Percentiles rank a stretch among this genome's conserved stretches.
These are phyloP conservation scores for Heteromyza rotundicornis DNA, from an alignment of 2,888 invertebrate species.

Conservation along the genomic window DNA sequence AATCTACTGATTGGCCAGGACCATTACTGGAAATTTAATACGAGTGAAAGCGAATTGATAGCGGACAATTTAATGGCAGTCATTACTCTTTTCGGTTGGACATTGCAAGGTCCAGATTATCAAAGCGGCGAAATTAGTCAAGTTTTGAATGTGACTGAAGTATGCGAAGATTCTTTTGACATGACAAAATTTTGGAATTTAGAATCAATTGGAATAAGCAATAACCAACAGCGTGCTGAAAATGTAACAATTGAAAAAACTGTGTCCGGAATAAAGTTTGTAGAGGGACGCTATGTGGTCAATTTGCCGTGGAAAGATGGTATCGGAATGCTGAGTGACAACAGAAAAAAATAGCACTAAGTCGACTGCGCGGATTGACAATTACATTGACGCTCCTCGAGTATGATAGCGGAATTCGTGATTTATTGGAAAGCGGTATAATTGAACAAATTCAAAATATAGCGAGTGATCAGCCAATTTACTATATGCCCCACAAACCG, in stretches of 20 bases:
- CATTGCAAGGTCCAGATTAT: constrained; percentile 9
- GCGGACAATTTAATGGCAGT: constrained; percentile 22
- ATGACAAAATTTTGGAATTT: too few relatives aligned
- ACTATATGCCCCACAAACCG: constrained; percentile 10
- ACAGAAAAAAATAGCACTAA: constrained; percentile 13
- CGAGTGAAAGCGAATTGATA: constrained; percentile 15
- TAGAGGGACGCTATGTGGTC: constrained; percentile 20
- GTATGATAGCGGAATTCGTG: constrained; percentile 22
- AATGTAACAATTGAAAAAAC: constrained; percentile 16
- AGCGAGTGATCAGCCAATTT: constrained; percentile 1
- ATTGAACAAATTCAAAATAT: neutral
- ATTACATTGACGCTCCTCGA: constrained; percentile 16
- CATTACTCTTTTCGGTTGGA: constrained; percentile 27
- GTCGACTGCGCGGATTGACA: constrained; percentile 10
- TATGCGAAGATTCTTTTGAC: constrained; percentile 16
- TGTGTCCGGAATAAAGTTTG: constrained; percentile 14
- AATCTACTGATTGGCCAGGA: constrained; percentile 28
- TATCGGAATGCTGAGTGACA: constrained; percentile 13
- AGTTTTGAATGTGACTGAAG: constrained; percentile 8
- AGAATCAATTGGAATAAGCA: constrained; percentile 24
- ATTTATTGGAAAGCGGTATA: constrained; percentile 7
- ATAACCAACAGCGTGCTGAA: neutral
- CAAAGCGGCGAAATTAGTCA: neutral
- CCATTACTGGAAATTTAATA: constrained; percentile 27
- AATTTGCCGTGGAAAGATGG: constrained; percentile 16